These are phyloP conservation scores for Orestias chungarensis DNA, from an alignment of 2,797 vertebrate genomes.

Conservation along the genomic window DNA sequence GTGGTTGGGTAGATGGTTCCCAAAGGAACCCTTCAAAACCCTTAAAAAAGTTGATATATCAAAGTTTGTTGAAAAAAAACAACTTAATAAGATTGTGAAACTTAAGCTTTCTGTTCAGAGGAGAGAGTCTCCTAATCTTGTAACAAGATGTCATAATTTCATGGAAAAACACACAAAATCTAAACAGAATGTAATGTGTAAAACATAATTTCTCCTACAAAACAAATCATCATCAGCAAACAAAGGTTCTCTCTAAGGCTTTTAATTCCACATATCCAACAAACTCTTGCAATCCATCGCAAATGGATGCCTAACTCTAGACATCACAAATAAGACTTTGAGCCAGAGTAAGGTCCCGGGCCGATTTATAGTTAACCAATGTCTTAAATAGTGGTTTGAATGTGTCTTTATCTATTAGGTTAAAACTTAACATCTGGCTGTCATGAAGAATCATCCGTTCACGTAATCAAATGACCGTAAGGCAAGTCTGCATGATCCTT, in stretches of 20 bases:
- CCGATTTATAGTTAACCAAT: slow-evolving; percentile 31
- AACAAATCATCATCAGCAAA: slow-evolving; percentile 61
- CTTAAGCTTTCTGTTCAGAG: slow-evolving; percentile 51
- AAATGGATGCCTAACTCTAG: slow-evolving; percentile 52
- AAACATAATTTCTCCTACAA: slow-evolving; percentile 48
- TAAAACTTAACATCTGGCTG: slow-evolving; percentile 21
- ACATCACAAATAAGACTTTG: slow-evolving; percentile 49
- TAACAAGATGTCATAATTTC: slow-evolving; percentile 64
- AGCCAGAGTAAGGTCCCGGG: slow-evolving; percentile 54
- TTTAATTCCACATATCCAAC: slow-evolving; percentile 56
- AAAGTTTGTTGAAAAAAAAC: slow-evolving; percentile 65
- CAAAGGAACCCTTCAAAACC: slow-evolving; percentile 51
- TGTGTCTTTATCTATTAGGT: slow-evolving; percentile 33
- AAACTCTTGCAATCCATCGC: slow-evolving; percentile 59
- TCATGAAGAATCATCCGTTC: slow-evolving; percentile 35
- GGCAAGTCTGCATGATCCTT: slow-evolving; percentile 41
- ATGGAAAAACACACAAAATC: slow-evolving; percentile 45
- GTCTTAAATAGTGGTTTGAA: slow-evolving; percentile 32
- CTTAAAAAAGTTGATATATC: slow-evolving; percentile 64
- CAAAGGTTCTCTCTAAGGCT: slow-evolving; percentile 52
- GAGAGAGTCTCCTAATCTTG: slow-evolving; percentile 58
- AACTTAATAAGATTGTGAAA: slow-evolving; percentile 55
- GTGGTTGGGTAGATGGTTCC: slow-evolving; percentile 55
- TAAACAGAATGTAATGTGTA: slow-evolving; percentile 36
- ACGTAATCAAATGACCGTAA: slow-evolving; percentile 16